Evolutionary conservation across 2,888 invertebrate genomes (phyloP), one percentile per base, ranked within the genome.

Genomic region (Cremastinae sp.): DNA sequence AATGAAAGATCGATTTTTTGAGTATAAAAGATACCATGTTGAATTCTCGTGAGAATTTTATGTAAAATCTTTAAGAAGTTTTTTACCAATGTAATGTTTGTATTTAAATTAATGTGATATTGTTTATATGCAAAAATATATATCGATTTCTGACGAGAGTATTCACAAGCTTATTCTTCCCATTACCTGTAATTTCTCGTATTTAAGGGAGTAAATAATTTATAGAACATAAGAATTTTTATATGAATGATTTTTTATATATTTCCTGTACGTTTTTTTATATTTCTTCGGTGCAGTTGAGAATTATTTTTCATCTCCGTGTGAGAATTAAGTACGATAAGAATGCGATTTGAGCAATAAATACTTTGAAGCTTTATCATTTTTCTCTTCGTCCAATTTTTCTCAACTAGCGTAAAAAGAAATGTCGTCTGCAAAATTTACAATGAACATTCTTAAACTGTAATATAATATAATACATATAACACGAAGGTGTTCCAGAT

Each of bases 81-180:
- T 41, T 12, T 47, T 53, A 68, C 55, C 16, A 47, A 51, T 68
- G 47, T 56, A 20, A 18, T 47, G 28, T 69, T 47, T 61, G 61
- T 69, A 55, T 62, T 69, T 55, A 35, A 35, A 53, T 61, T 22
- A 20, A 47, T 74, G 73, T 74, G 53, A 68, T 74, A 68, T 68
- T 35, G 45, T 74, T 68, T 59, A 47, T 59, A 56, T 45, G 20
- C n/a, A 59, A 10, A 49, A 58, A 74, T 53, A 74, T 72, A 71
- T 41, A 72, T 49, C 51, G 58, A 14, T 72, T 39, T 43, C n/a
- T 49, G 14, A 47, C 2, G 45, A 49, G 56, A 61, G 12, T 20
- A 1, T 28, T n/a, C 28, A n/a, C 12, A 49, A 16, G 28, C 41
- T 41, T 22, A 20, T 9, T 7, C 18, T 72, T 64, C 22, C n/a